Evolutionary conservation across 2,797 vertebrate species (phyloP), one percentile per base, ranked within the genome.

Genomic region (Amphiprion clarkii): DNA sequence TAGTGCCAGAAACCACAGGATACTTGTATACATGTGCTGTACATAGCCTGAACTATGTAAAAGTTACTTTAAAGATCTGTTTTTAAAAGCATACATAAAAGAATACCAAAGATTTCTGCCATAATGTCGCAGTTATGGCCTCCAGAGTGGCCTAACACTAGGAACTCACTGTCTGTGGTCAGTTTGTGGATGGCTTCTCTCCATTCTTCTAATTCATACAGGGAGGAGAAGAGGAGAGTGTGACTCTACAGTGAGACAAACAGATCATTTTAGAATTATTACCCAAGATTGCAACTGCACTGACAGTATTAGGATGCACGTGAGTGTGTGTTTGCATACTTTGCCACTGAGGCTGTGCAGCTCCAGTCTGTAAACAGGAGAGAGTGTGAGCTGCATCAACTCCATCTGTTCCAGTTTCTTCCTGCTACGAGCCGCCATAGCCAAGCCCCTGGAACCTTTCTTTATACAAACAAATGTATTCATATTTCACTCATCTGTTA

Each of bases 391-490:
- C 68, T 95, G 79, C 91, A 90, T 83, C 59, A 94, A 44, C 86
- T 95, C 94, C 84, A 89, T 84, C 25, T 94, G 91, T 85, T 94
- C 93, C 56, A 95, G 78, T 67, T 95, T 96, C 85, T 88, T 94
- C 81, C 61, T 87, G 82, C 49, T 85, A 0, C 94, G 92, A 72
- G 77, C 44, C 5, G 69, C 56, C 17, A 55, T 23, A 13, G 70
- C 8, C n/a, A 61, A 7, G 13, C 25, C 56, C 58, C 59, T 93
- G 58, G 58, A 29, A 12, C 80, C 73, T 55, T 77, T 82, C 75
- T 87, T 36, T n/a, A 77, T 13, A 65, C 33, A 74, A 9, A 79
- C 17, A 76, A 1, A 69, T 3, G 46, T 56, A 10, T 25, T 49
- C 11, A 60, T 0, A 29, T 68, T 55, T 4, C 23, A 75, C 21